Evolutionary conservation across 2,888 invertebrate species (phyloP).

Genomic region (Mimachlamys varia): DNA sequence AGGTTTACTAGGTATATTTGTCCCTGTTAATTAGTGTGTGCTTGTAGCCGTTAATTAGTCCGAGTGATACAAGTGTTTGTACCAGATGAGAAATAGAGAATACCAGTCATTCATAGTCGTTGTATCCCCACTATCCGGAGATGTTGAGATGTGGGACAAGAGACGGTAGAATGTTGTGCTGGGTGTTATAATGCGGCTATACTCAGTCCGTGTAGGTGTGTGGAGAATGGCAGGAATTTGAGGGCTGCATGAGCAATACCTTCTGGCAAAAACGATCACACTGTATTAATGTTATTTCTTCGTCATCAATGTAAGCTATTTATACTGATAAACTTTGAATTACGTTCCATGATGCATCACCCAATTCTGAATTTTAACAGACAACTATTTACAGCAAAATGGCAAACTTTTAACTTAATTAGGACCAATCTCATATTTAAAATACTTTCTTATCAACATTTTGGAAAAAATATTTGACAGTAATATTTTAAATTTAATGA

Average conservation of each 20-base stretch:
- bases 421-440: no score
- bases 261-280: not conserved
- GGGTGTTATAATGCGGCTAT: not conserved
- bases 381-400: no score
- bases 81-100: not conserved
- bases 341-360: no score
- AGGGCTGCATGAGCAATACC: not conserved
- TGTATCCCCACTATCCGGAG: not conserved
- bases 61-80: not conserved
- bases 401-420: no score
- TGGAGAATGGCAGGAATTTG: not conserved
- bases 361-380: no score
- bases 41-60: not conserved
- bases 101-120: not conserved
- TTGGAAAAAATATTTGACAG: no score
- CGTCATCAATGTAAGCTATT: not conserved
- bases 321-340: not conserved
- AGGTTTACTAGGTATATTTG: not conserved
- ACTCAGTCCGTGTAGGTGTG: not conserved
- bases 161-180: not conserved
- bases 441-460: no score
- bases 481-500: no score
- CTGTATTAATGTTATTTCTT: not conserved
- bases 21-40: not conserved
- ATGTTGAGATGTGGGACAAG: not conserved